Conservation (phyloP, 2,113 vertebrate genomes). For the Eidolon helvum region DNA sequence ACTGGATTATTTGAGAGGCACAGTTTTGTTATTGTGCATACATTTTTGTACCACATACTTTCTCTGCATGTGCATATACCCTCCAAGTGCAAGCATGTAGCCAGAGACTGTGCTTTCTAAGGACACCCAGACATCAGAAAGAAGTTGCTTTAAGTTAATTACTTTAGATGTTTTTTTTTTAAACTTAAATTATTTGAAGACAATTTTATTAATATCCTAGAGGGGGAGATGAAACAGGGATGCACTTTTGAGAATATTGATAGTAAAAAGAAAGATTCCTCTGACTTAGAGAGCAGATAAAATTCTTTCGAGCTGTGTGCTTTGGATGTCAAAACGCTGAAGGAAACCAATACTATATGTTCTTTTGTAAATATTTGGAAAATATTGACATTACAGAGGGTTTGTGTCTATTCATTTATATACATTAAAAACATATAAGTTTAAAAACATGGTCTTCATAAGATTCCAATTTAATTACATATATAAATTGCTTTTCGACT, state of each 20-base stretch:
- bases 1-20: background rate
- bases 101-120: background rate
- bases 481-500: background rate
- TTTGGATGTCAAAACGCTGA: background rate
- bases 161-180: background rate
- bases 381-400: background rate
- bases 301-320: background rate
- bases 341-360: background rate
- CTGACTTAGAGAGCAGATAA: background rate
- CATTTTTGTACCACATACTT: background rate
- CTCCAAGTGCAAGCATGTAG: background rate
- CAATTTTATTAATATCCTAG: background rate
- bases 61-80: too few relatives aligned
- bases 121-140: background rate
- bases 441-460: background rate
- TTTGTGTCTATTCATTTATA: background rate
- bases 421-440: background rate
- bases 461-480: background rate
- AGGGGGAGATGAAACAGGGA: background rate
- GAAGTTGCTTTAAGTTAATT: background rate
- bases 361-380: background rate
- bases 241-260: background rate
- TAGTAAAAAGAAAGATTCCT: background rate
- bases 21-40: background rate
- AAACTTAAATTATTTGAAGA: background rate